Percentiles rank a stretch among this genome's conserved stretches.
phyloP scores from a whole-genome alignment of 64 coral and sea anemone genomes.

The Actinia tenebrosa region DNA sequence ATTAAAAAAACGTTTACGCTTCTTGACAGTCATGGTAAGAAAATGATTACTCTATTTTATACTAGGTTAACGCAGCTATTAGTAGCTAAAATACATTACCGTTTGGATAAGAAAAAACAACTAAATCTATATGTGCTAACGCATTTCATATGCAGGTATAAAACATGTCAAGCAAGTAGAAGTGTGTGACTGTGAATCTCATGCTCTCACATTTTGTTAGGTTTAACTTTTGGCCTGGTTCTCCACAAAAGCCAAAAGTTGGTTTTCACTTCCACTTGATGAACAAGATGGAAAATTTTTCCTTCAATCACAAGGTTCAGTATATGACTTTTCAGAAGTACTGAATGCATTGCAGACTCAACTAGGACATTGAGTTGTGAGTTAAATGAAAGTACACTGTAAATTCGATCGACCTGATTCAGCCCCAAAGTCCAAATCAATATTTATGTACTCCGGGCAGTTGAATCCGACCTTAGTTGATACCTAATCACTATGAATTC shows the following conservation, averaged over 20 bases:
- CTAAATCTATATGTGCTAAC: no score
- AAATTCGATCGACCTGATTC: no score
- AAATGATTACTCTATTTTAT: no score
- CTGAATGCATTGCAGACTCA: slow-evolving; percentile 47
- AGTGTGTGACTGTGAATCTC: slow-evolving; percentile 60
- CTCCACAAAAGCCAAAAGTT: slow-evolving; percentile 56
- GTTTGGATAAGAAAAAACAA: no score
- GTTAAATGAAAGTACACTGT: not conserved
- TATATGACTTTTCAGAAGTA: slow-evolving; percentile 56
- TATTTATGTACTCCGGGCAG: no score
- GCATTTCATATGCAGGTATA: slow-evolving; percentile 21
- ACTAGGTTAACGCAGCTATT: no score
- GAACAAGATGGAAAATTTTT: slow-evolving; percentile 57
- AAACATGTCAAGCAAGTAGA: slow-evolving; percentile 59
- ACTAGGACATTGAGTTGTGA: slow-evolving; percentile 33
- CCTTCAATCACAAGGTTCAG: slow-evolving; percentile 59
- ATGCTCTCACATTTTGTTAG: slow-evolving; percentile 42
- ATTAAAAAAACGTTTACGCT: no score
- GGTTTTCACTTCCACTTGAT: slow-evolving; percentile 72
- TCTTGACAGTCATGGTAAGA: no score
- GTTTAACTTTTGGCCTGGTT: slow-evolving; percentile 72
- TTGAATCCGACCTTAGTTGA: no score
- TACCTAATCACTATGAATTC: no score
- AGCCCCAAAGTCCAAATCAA: no score
- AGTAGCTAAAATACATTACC: no score